phyloP scores from a whole-genome alignment of 2,797 vertebrate genomes.

The Xenops minutus region DNA sequence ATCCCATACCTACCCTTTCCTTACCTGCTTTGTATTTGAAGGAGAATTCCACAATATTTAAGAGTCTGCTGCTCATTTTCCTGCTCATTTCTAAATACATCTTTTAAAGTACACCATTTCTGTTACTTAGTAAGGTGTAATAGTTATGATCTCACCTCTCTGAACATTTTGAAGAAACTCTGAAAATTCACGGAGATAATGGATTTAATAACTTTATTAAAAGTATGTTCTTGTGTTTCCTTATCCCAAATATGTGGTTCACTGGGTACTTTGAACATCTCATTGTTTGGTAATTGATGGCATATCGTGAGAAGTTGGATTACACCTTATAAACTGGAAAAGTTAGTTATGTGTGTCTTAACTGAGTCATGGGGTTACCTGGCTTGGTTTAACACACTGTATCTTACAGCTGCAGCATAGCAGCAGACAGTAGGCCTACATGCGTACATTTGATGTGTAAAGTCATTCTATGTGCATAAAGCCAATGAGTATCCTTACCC shows the following conservation, averaged over 20 bases:
- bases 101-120: not conserved
- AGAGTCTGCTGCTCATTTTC: not conserved
- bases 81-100: not conserved
- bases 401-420: not conserved
- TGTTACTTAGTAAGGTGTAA: not conserved
- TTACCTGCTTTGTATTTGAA: not conserved
- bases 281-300: not conserved
- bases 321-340: not conserved
- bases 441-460: not conserved
- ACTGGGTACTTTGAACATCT: not conserved
- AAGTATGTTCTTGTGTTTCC: not conserved
- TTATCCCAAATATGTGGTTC: not conserved
- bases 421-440: not conserved
- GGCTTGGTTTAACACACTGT: not conserved
- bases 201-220: not conserved
- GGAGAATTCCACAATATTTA: not conserved
- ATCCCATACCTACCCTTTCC: not conserved
- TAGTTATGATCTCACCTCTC: not conserved
- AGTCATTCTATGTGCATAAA: not conserved
- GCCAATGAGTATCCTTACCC: rapidly evolving
- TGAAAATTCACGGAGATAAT: not conserved
- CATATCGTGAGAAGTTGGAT: not conserved
- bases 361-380: not conserved
- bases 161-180: not conserved
- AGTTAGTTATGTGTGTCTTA: not conserved